Base-by-base conservation (phyloP, 2,888 invertebrate species). In the Acleris literana region DNA sequence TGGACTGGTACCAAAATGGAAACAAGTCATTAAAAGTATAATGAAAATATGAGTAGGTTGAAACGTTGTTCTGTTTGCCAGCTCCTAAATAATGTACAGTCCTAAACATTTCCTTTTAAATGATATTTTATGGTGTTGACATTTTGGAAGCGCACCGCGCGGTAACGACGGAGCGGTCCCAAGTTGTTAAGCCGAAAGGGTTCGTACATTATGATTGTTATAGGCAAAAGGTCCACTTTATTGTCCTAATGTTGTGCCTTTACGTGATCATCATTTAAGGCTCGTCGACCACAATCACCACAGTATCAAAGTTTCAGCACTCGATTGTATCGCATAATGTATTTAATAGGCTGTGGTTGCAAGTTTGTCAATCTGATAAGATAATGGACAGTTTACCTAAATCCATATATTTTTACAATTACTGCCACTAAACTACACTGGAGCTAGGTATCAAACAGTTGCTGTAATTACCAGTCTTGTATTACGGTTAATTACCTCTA, bases 131-230 rank as follows among this genome's bases (percentile, higher is more conserved):
- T 80, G 75, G 76, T 79, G 80, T 83, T 81, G 81, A 82, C 80
- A 81, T 81, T 82, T 81, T 74, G 71, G 72, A 70, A 77, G 75
- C 76, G 71, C 72, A 73, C 70, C 64, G 73, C 76, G 75, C 75
- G 75, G 80, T 81, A 80, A 79, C 80, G 79, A 77, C 77, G 80
- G 74, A 79, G 74, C 73, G 77, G 73, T 70, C 81, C 81, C 77
- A 73, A 82, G 78, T 82, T 83, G 84, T 85, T 83, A 85, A 84
- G 80, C 83, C 81, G 73, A 84, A 87, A 86, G 86, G 87, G 87
- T 85, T 81, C 81, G 78, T 82, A 85, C 81, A 84, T 87, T 86
- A 88, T 86, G 84, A 87, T 88, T 85, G 86, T 87, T 86, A 86
- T 82, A 82, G 77, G 82, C 81, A 81, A 86, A 85, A 86, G 85